phyloP scores from a whole-genome alignment of 2,888 invertebrate genomes.

The Sminthurinus aureus region DNA sequence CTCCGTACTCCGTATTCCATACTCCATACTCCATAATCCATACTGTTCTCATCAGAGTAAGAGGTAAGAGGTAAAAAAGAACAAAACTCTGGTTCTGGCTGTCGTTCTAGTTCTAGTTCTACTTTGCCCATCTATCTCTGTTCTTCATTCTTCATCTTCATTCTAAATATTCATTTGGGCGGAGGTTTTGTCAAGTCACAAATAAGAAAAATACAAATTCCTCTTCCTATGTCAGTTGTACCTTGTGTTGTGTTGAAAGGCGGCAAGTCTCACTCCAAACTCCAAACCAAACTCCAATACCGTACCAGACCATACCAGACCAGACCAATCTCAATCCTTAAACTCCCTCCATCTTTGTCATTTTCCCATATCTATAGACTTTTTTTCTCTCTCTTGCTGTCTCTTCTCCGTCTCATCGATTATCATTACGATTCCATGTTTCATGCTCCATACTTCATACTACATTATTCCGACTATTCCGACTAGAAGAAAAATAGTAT shows the following conservation, averaged over 20 bases:
- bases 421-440: no score
- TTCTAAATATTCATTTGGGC: neutral
- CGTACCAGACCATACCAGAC: neutral
- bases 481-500: no score
- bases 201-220: constrained; percentile 1
- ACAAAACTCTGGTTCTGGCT: no score
- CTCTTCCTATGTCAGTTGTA: neutral
- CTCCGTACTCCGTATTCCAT: no score
- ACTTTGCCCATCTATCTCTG: neutral
- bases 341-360: neutral
- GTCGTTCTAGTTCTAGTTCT: neutral
- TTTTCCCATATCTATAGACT: constrained; percentile 11
- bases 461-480: no score
- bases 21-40: no score
- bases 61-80: neutral
- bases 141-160: neutral
- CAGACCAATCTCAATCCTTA: neutral
- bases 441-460: no score
- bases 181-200: constrained; percentile 12
- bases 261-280: neutral
- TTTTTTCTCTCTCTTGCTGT: constrained; percentile 3
- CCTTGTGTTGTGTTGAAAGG: constrained; percentile 17
- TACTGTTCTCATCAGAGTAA: neutral
- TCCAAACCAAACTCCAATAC: neutral
- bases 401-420: neutral